Base-by-base conservation (phyloP, 2,888 invertebrate genomes). In the Eristalis tenax region DNA sequence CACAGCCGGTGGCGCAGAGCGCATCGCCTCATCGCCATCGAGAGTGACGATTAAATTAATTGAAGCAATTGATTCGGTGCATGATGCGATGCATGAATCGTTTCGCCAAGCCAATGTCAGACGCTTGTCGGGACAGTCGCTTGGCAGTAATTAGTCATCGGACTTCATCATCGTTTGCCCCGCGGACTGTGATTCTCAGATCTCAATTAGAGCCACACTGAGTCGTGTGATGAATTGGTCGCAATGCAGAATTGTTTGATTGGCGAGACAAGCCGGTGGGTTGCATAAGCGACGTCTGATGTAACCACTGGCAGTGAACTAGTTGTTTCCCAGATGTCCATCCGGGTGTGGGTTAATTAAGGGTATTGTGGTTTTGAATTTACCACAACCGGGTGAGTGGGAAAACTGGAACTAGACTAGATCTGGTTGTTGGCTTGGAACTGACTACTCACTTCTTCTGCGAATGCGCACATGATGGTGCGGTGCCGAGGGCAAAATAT, bases 41-140 rank as follows among this genome's bases (percentile, higher is more conserved):
- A 79, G 68, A 83, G 87, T 87, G 79, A 86, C 65, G 86, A 80
- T 87, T 87, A 87, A 87, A 73, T 83, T 87, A 87, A 87, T 87
- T 87, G 83, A 76, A 23, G 76, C 78, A 83, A 83, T 83, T 83
- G 83, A 87, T 79, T 87, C 70, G 71, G 83, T 80, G 73, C 83
- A 79, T 83, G 83, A 87, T 76, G 83, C 70, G 71, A 79, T 79
- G 75, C 83, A 79, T 87, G 87, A 87, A 71, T 87, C 76, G 75
- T 76, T 80, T 69, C 6, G 23, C 11, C 38, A n/a, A 76, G 79
- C 71, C 73, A 87, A 83, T 77, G 85, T 74, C 81, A 65, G 68
- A 65, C 18, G 40, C 73, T 68, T 75, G 70, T 74, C 74, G 64
- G 65, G 18, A 38, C 35, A 43, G 66, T 10, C 10, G 18, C 26